phyloP scores from a whole-genome alignment of 2,888 invertebrate species.

The Eupithecia inturbata region DNA sequence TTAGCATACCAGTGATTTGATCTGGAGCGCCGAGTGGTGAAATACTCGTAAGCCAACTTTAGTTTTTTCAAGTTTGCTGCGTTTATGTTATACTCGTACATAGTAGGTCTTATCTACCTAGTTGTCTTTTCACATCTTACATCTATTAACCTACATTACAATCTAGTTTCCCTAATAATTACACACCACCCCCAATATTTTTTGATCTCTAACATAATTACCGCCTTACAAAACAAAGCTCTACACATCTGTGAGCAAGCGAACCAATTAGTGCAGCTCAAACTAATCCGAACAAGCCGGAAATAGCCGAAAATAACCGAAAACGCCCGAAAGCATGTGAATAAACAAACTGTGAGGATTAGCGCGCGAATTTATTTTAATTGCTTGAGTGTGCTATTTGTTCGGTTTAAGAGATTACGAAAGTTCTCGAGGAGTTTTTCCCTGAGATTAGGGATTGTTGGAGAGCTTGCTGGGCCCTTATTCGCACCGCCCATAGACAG shows the following conservation, averaged over 20 bases:
- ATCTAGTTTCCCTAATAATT: neutral
- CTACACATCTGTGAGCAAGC: conserved; percentile 19
- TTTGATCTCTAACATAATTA: conserved; percentile 18
- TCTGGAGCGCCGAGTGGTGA: no score
- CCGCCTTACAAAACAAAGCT: conserved; percentile 18
- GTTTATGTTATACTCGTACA: no score
- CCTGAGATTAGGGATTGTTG: conserved; percentile 9
- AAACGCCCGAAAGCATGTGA: conserved; percentile 54
- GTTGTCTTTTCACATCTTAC: neutral
- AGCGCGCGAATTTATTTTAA: conserved; percentile 63
- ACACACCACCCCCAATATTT: neutral
- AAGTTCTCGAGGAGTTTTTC: conserved; percentile 30
- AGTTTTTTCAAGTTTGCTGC: no score
- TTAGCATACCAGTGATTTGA: no score
- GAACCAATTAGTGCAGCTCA: conserved; percentile 73
- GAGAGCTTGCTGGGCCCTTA: neutral
- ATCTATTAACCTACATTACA: no score
- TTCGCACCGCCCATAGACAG: neutral
- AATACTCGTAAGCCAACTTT: no score
- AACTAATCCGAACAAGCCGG: conserved; percentile 71
- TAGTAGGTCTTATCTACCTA: no score
- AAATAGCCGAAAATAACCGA: conserved; percentile 51
- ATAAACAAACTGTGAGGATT: conserved; percentile 53
- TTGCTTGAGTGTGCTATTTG: conserved; percentile 48
- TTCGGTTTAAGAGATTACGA: conserved; percentile 42